Percentiles rank a stretch among this genome's conserved stretches.
phyloP scores from a whole-genome alignment of 2,888 invertebrate species.

The Adineta ricciae region DNA sequence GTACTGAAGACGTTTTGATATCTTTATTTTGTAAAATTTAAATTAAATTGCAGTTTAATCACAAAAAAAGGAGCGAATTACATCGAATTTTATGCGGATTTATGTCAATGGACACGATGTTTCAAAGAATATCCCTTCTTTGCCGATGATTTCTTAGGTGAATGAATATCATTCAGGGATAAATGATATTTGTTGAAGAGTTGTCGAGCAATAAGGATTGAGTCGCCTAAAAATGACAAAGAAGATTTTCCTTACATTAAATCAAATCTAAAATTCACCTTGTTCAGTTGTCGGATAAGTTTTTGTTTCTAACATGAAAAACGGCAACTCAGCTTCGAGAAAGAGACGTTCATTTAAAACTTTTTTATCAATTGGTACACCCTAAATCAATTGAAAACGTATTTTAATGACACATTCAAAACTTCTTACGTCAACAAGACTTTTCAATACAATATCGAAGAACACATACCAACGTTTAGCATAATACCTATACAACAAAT shows the following conservation, averaged over 20 bases:
- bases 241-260: too few relatives aligned
- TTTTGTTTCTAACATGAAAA: constrained; percentile 21
- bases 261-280: not conserved
- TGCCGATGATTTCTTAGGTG: not conserved
- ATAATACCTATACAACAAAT: constrained; percentile 56
- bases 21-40: too few relatives aligned
- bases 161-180: not conserved
- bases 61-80: too few relatives aligned
- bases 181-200: not conserved
- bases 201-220: not conserved
- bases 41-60: too few relatives aligned
- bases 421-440: constrained; percentile 51
- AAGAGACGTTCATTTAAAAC: constrained; percentile 18
- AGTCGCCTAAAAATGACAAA: not conserved
- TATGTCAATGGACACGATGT: too few relatives aligned
- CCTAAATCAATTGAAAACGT: not conserved
- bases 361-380: not conserved
- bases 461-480: constrained; percentile 67
- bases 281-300: not conserved
- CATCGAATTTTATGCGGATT: too few relatives aligned
- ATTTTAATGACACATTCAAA: too few relatives aligned
- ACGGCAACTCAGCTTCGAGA: constrained; percentile 27
- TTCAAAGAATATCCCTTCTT: too few relatives aligned
- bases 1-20: too few relatives aligned
- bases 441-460: constrained; percentile 56